phyloP scores from a whole-genome alignment of 2,797 vertebrate species.

The Triplophysa bombifrons region DNA sequence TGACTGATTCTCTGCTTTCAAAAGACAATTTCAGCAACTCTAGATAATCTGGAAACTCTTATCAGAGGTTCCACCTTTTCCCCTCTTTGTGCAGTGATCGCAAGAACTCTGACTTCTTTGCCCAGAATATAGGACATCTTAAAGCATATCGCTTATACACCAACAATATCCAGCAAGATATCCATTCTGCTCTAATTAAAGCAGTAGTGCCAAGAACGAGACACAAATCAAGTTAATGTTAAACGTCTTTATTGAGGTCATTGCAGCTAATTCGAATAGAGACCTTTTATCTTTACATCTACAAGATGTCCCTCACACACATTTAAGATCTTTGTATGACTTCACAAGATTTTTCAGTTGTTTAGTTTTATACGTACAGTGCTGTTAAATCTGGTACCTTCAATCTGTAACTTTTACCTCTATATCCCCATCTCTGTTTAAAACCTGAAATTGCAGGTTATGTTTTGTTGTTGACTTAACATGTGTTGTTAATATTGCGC shows the following conservation, averaged over 20 bases:
- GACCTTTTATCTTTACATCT: conserved; percentile 1
- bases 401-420: too few relatives aligned
- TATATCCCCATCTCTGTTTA: too few relatives aligned
- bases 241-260: conserved; percentile 30
- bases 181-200: conserved; percentile 58
- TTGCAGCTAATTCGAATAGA: conserved; percentile 4
- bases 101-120: conserved; percentile 12
- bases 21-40: conserved; percentile 38
- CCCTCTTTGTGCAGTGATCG: conserved; percentile 33
- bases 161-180: conserved; percentile 46
- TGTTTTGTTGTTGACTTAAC: too few relatives aligned
- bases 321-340: neutral
- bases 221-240: conserved; percentile 49
- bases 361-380: neutral
- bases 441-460: too few relatives aligned
- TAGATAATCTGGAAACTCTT: conserved; percentile 41
- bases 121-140: conserved; percentile 32
- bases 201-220: conserved; percentile 24
- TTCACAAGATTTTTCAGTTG: neutral
- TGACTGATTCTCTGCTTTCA: conserved; percentile 40
- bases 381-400: too few relatives aligned
- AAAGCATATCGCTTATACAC: conserved; percentile 33
- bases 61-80: conserved; percentile 36
- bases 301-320: neutral
- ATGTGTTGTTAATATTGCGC: neutral